phyloP scores from a whole-genome alignment of 2,797 vertebrate species.

The Manis pentadactyla region DNA sequence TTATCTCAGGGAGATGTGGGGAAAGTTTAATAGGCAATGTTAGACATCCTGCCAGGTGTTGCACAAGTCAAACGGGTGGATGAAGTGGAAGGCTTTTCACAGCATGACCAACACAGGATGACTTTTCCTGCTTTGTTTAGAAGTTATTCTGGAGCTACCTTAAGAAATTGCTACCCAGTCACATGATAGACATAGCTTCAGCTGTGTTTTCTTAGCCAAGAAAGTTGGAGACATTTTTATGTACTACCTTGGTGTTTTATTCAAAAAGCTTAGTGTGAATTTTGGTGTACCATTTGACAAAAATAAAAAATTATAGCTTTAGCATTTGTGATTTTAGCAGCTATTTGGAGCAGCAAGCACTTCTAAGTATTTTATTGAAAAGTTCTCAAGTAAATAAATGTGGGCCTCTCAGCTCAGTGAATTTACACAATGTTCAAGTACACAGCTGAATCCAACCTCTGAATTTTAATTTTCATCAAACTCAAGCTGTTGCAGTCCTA shows the following conservation, averaged over 20 bases:
- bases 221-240: constrained; percentile 36
- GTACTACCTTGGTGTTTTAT: constrained; percentile 47
- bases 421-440: constrained; percentile 72
- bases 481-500: constrained; percentile 60
- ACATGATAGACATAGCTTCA: constrained; percentile 57
- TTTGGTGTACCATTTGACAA: constrained; percentile 59
- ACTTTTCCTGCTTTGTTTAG: constrained; percentile 4
- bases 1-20: neutral
- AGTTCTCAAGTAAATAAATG: constrained; percentile 79
- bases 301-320: constrained; percentile 75
- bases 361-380: constrained; percentile 70
- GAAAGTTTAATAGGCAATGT: neutral
- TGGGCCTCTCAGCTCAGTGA: constrained; percentile 71
- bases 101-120: neutral
- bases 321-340: constrained; percentile 78
- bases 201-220: constrained; percentile 59
- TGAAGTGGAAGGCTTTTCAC: constrained; percentile 12
- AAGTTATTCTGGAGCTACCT: constrained; percentile 10
- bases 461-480: constrained; percentile 83
- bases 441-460: constrained; percentile 72
- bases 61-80: constrained; percentile 14
- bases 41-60: constrained; percentile 28
- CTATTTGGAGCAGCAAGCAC: constrained; percentile 65
- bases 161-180: constrained; percentile 65
- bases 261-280: constrained; percentile 68